phyloP scores from a whole-genome alignment of 2,113 vertebrate genomes.

The Chionomys nivalis region DNA sequence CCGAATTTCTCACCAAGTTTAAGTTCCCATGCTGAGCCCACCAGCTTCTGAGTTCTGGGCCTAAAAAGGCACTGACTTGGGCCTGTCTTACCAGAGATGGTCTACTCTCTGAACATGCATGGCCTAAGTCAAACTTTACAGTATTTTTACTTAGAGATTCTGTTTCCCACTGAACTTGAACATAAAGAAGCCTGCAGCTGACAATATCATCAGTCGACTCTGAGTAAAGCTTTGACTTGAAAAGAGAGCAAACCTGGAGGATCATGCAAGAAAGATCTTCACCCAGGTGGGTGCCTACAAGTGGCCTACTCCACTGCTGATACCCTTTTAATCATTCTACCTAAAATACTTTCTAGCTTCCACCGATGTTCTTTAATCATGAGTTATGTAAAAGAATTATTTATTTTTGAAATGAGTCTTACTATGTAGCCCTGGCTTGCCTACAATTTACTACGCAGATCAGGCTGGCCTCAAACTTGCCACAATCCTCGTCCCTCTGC shows the following conservation, averaged over 20 bases:
- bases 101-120: not conserved
- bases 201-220: not conserved
- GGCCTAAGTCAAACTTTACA: not conserved
- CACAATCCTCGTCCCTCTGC: not conserved
- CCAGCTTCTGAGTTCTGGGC: not conserved
- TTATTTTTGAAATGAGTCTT: not conserved
- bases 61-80: accelerated
- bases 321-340: not conserved
- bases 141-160: not conserved
- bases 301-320: not conserved
- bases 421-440: too few species aligned
- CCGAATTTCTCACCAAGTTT: not conserved
- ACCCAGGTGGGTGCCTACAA: accelerated
- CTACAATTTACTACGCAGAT: not conserved
- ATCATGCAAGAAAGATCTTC: not conserved
- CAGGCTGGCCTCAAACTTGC: not conserved
- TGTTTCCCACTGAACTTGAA: not conserved
- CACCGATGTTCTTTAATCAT: not conserved
- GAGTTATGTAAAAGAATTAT: not conserved
- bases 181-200: not conserved
- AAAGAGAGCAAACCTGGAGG: accelerated
- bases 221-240: not conserved
- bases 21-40: not conserved
- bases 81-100: not conserved
- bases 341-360: not conserved